A percentile compares a stretch with the other conserved stretches of the same genome.
Conservation (phyloP, 2,113 vertebrate species). For the Carassius gibelio region DNA sequence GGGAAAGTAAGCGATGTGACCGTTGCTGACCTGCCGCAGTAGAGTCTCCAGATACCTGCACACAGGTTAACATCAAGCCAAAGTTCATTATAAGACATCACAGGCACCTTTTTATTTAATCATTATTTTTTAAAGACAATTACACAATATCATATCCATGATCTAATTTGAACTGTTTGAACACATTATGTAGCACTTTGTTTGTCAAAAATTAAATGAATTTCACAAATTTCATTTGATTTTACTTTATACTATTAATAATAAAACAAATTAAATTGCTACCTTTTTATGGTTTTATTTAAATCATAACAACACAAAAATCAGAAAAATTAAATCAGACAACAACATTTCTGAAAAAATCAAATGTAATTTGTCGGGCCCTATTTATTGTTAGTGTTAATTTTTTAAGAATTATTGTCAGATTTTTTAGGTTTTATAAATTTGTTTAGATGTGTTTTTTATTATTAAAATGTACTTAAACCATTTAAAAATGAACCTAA, state of each 20-base stretch:
- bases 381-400: no score
- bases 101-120: not conserved
- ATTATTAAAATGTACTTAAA: not conserved
- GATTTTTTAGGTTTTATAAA: not conserved
- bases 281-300: not conserved
- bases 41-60: conserved; percentile 97
- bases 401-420: not conserved
- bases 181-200: not conserved
- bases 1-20: conserved; percentile 98
- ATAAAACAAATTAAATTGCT: not conserved
- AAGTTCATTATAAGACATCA: not conserved
- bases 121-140: not conserved
- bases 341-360: no score
- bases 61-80: not conserved
- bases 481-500: not conserved
- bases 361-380: no score
- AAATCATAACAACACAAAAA: no score
- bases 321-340: no score
- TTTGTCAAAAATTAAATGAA: not conserved
- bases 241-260: not conserved
- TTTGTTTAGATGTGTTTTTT: not conserved
- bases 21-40: conserved; percentile 96
- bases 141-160: not conserved
- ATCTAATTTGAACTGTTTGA: not conserved
- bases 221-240: not conserved